Evolutionary conservation across 2,888 invertebrate genomes (phyloP), one percentile per base, ranked within the genome.

Genomic region (Conomelus anceps): DNA sequence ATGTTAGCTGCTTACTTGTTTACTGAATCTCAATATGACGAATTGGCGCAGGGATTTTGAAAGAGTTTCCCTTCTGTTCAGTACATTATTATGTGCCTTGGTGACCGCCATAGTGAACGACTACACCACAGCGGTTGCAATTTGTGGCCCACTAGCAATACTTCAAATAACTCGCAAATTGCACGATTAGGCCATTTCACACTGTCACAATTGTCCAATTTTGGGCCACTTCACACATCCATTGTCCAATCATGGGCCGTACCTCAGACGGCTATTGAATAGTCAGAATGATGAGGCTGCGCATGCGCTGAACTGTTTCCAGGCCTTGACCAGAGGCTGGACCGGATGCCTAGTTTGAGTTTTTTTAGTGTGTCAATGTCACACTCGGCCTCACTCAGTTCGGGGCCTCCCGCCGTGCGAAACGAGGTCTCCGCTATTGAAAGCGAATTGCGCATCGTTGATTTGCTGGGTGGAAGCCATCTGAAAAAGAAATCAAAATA

Each of bases 361-460:
- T 96, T 96, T 93, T 96, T 96, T 92, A 96, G 93, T 90, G 96
- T 96, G 92, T 96, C 96, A 93, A 96, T 95, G 94, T 96, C 96
- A 93, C 96, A 96, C 92, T 96, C 96, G 89, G 96, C 95, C 92
- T 96, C 96, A 92, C 95, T 95, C 91, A 96, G 93, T 93, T 96
- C 96, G 92, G 90, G 93, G 92, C 90, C 91, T 92, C 92, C 89
- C n/a, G 63, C n/a, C 7, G 63, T n/a, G 92, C 93, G 91, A 92
- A 91, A 91, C 24, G 92, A 91, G 23, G 92, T 91, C 89, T 92
- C 91, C 26, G 92, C 92, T 92, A 96, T 95, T 91, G 96, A 95
- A 93, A 96, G 94, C 93, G 96, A 94, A 92, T 95, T 95, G 92
- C 96, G 94, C 92, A 95, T 94, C 91, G 94, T 94, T 91, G 93